Percentiles rank a stretch among this genome's conserved stretches.
These are phyloP conservation scores for Aromia moschata DNA, from an alignment of 2,888 invertebrate genomes.

Conservation along the genomic window DNA sequence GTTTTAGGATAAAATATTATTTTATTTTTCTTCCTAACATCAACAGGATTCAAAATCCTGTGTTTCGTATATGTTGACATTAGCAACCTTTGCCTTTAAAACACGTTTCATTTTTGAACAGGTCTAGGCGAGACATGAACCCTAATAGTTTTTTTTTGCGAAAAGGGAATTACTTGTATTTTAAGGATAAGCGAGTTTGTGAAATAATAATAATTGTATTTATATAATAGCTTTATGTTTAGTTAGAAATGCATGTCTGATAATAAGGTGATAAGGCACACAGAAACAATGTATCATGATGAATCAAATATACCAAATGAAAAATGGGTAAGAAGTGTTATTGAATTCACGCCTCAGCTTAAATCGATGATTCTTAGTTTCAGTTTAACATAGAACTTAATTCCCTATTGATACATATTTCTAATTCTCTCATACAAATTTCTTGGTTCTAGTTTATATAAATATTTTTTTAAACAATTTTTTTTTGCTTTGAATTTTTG, in stretches of 20 bases:
- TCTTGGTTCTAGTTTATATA: no score
- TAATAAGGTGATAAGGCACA: conserved; percentile 56
- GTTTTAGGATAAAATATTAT: no score
- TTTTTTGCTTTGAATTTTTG: background rate
- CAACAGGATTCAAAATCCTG: no score
- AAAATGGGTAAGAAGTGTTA: conserved; percentile 20
- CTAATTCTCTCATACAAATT: background rate
- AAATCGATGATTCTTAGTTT: conserved; percentile 30
- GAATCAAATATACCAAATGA: conserved; percentile 47
- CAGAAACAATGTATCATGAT: conserved; percentile 53
- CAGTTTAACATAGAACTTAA: no score
- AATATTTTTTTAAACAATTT: no score
- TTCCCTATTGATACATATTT: conserved; percentile 13
- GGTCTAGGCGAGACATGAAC: no score
- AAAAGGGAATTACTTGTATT: conserved; percentile 38
- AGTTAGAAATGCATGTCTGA: conserved; percentile 56
- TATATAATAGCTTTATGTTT: conserved; percentile 55
- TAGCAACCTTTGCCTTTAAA: no score
- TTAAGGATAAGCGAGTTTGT: conserved; percentile 44
- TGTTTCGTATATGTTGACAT: no score
- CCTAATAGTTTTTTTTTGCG: conserved; percentile 34
- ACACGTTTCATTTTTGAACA: no score
- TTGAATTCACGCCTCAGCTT: conserved; percentile 27
- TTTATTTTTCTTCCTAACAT: no score
- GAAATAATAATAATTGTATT: conserved; percentile 49